Evolutionary conservation across 1,140 invertebrate genomes (phyloP).

Genomic region (Caenorhabditis brenneri): DNA sequence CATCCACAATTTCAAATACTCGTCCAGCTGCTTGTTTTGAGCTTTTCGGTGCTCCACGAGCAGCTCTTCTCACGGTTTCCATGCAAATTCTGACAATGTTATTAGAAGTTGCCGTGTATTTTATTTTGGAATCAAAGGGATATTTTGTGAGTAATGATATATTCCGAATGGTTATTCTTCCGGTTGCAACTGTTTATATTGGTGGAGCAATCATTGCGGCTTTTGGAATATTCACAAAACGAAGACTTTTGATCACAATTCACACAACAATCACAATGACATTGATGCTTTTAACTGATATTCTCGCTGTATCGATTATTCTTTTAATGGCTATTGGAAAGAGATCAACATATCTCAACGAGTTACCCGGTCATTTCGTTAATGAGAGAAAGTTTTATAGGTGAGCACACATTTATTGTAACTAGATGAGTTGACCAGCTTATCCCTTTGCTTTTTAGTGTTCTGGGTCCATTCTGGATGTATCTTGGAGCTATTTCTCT

Average conservation of each 20-base stretch:
- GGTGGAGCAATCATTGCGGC: constrained; percentile 5
- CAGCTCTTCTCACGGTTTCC: neutral
- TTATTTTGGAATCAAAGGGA: constrained; percentile 19
- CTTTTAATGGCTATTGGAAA: constrained; percentile 46
- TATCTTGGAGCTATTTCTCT: constrained; percentile 52
- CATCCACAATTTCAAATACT: neutral
- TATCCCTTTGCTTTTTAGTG: neutral
- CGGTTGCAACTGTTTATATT: constrained; percentile 15
- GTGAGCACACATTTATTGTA: neutral
- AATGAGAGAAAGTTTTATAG: constrained; percentile 35
- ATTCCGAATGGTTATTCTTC: constrained; percentile 3
- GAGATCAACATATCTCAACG: neutral
- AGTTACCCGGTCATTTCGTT: neutral
- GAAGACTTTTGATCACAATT: neutral
- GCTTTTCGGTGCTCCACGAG: neutral
- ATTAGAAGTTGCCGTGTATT: constrained; percentile 9
- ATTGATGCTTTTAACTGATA: constrained; percentile 35
- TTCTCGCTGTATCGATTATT: constrained; percentile 41
- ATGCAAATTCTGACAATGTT: constrained; percentile 30
- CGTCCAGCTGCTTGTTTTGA: constrained; percentile 19
- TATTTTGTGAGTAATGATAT: neutral
- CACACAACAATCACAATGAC: constrained; percentile 26
- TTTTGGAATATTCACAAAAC: neutral
- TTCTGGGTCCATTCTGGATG: constrained; percentile 55
- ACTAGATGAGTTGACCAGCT: no score